Percentiles rank a stretch among this genome's conserved stretches.
Conservation (phyloP, 2,113 vertebrate genomes). For the Xenopus tropicalis region DNA sequence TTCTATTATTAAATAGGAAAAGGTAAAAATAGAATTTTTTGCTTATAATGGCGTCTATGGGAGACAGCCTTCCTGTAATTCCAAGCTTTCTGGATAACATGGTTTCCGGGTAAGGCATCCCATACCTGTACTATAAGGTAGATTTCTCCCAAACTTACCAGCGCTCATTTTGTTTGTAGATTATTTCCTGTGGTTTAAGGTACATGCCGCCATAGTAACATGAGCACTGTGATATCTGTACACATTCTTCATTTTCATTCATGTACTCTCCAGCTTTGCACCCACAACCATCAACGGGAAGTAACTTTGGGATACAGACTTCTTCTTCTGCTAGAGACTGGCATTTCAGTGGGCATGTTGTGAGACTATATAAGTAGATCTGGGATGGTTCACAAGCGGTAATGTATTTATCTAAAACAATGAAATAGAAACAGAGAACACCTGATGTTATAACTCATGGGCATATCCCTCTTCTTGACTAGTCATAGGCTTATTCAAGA, state of each 20-base stretch:
- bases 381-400: slow-evolving; percentile 64
- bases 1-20: no score
- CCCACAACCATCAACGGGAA: slow-evolving; percentile 67
- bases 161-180: neutral
- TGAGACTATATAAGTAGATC: slow-evolving; percentile 58
- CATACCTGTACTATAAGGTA: no score
- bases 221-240: slow-evolving; percentile 60
- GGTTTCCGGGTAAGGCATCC: no score
- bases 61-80: no score
- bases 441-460: no score
- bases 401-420: slow-evolving; percentile 65
- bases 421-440: slow-evolving; percentile 16
- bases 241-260: slow-evolving; percentile 65
- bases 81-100: no score
- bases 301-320: slow-evolving; percentile 59
- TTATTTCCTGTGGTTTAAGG: neutral
- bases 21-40: no score
- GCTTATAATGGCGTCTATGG: no score
- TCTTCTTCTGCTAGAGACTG: slow-evolving; percentile 53
- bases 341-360: slow-evolving; percentile 64
- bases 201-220: slow-evolving; percentile 64
- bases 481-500: no score
- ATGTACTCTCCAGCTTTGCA: slow-evolving; percentile 64
- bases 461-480: no score
- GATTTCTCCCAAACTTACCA: neutral